phyloP scores from a whole-genome alignment of 2,797 vertebrate species.

The Darevskia mixta region DNA sequence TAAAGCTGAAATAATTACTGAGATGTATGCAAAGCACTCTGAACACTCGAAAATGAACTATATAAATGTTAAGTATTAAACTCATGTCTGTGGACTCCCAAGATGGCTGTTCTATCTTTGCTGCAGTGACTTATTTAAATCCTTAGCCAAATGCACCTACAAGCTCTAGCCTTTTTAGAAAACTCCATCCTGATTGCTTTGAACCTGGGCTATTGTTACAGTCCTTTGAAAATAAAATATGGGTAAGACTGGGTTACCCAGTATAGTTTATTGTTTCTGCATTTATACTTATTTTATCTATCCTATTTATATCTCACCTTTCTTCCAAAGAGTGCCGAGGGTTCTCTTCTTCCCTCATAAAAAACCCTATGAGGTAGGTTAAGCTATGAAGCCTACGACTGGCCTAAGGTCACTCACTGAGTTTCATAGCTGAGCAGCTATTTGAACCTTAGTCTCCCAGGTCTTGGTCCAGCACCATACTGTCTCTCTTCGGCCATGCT shows the following conservation, averaged over 20 bases:
- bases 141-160: neutral
- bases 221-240: neutral
- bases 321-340: no score
- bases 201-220: neutral
- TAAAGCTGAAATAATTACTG: conserved; percentile 5
- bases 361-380: no score
- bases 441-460: no score
- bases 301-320: no score
- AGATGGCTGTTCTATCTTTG: neutral
- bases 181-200: neutral
- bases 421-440: no score
- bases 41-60: neutral
- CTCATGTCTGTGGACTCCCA: no score
- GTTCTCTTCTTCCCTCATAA: no score
- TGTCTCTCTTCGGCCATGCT: neutral
- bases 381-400: no score
- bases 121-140: neutral
- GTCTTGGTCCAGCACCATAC: no score
- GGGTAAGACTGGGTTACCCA: neutral
- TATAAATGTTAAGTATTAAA: neutral
- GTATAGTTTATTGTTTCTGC: neutral
- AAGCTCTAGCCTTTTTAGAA: neutral
- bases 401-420: no score
- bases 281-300: neutral
- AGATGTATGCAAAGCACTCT: neutral